Evolutionary conservation across 1,140 invertebrate species (phyloP).

Genomic region (Lithobius niger): DNA sequence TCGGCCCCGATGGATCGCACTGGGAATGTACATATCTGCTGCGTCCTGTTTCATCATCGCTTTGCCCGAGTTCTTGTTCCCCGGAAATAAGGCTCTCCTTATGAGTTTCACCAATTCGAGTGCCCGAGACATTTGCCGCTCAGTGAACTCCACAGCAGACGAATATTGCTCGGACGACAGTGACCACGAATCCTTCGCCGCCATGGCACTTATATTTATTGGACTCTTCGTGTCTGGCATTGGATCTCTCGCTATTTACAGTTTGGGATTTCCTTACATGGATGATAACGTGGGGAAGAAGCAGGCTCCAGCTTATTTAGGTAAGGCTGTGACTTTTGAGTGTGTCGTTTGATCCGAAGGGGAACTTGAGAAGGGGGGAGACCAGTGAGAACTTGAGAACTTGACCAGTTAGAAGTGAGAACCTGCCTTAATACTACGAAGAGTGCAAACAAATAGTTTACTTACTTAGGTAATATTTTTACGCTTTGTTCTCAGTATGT

Average conservation of each 20-base stretch:
- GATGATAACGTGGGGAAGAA: slow-evolving; percentile 8
- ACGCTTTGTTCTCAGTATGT: too few species aligned
- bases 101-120: slow-evolving; percentile 16
- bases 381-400: too few species aligned
- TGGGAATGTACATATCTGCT: slow-evolving; percentile 42
- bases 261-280: background rate
- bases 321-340: too few species aligned
- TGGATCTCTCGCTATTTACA: background rate
- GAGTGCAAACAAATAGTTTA: too few species aligned
- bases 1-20: slow-evolving; percentile 47
- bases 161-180: background rate
- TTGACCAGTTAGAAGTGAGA: too few species aligned
- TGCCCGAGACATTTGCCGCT: background rate
- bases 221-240: background rate
- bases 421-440: too few species aligned
- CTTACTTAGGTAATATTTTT: too few species aligned
- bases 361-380: too few species aligned
- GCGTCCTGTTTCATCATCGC: slow-evolving; percentile 52
- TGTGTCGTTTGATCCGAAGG: too few species aligned
- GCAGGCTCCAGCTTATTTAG: background rate
- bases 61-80: slow-evolving; percentile 48
- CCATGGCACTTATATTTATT: slow-evolving; percentile 2
- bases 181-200: background rate
- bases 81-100: slow-evolving; percentile 46
- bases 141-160: background rate